phyloP scores from a whole-genome alignment of 1,140 invertebrate genomes.

The Drosophila repletoides region DNA sequence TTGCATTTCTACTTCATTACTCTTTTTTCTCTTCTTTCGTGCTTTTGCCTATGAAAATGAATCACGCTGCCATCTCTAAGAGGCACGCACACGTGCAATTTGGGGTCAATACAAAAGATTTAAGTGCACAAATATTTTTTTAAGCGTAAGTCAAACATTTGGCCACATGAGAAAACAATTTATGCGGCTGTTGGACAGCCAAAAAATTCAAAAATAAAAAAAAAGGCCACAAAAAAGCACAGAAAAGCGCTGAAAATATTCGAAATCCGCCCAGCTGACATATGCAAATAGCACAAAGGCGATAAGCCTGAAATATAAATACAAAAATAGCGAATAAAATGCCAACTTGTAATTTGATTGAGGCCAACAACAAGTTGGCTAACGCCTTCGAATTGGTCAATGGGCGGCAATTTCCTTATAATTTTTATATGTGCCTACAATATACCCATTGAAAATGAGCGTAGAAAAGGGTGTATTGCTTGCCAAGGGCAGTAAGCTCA shows the following conservation, averaged over 20 bases:
- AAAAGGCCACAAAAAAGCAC: conserved; percentile 8
- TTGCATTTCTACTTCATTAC: no score
- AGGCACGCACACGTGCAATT: conserved; percentile 4
- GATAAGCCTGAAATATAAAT: conserved; percentile 39
- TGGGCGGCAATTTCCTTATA: conserved; percentile 37
- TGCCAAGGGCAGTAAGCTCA: no score
- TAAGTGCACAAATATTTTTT: conserved; percentile 25
- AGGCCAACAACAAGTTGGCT: conserved; percentile 33
- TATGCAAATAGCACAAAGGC: conserved; percentile 67
- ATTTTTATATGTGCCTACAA: neutral
- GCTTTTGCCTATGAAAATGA: no score
- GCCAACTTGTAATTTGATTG: conserved; percentile 40
- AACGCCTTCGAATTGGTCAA: conserved; percentile 23
- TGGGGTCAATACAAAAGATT: conserved; percentile 53
- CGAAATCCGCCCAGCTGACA: conserved; percentile 62
- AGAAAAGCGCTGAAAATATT: no score
- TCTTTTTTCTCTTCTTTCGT: no score
- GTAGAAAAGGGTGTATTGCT: no score
- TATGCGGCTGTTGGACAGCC: conserved; percentile 64
- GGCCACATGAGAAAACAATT: conserved; percentile 78
- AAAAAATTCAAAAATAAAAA: conserved; percentile 22
- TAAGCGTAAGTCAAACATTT: conserved; percentile 76
- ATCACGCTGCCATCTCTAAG: no score
- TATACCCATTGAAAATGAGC: no score
- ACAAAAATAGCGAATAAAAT: conserved; percentile 15